Percentiles rank a stretch among this genome's conserved stretches.
Conservation (phyloP, 2,797 vertebrate genomes). For the Chanos chanos region DNA sequence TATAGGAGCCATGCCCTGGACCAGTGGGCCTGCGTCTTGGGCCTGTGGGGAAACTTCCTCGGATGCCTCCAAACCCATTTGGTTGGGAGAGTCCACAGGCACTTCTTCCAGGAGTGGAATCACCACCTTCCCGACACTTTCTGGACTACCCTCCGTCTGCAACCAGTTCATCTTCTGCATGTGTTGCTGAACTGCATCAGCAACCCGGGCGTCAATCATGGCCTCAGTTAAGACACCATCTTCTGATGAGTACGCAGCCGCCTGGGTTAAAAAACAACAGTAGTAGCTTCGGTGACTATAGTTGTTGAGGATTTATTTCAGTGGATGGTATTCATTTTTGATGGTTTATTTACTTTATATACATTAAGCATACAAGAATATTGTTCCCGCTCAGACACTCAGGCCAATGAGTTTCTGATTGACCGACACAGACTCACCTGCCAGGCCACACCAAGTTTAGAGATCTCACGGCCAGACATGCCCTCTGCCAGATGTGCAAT, state of each 20-base stretch:
- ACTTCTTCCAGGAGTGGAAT: slow-evolving; percentile 32
- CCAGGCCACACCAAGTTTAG: slow-evolving; percentile 93
- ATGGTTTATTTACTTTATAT: too few relatives aligned
- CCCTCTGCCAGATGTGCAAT: slow-evolving; percentile 81
- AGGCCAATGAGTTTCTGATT: too few relatives aligned
- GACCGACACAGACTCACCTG: too few relatives aligned
- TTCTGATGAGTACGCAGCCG: slow-evolving; percentile 82
- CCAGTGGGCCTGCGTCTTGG: slow-evolving; percentile 6
- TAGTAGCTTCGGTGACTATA: too few relatives aligned
- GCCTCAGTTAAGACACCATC: slow-evolving; percentile 72
- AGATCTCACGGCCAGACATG: slow-evolving; percentile 97
- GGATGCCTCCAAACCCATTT: slow-evolving; percentile 2
- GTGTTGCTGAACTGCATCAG: slow-evolving; percentile 87
- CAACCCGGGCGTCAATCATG: slow-evolving; percentile 89
- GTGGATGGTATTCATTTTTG: too few relatives aligned
- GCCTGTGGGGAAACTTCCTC: slow-evolving; percentile 24
- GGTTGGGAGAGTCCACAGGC: background rate
- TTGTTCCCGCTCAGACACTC: too few relatives aligned
- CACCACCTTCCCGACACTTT: slow-evolving; percentile 39
- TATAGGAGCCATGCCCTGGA: slow-evolving; percentile 36
- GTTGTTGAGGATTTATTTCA: too few relatives aligned
- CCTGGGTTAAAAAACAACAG: slow-evolving; percentile 67
- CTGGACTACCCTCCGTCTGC: slow-evolving; percentile 50
- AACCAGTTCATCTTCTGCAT: slow-evolving; percentile 97
- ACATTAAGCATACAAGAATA: too few relatives aligned